Conservation (phyloP, 2,888 invertebrate species). For the Sarcophaga variegata region DNA sequence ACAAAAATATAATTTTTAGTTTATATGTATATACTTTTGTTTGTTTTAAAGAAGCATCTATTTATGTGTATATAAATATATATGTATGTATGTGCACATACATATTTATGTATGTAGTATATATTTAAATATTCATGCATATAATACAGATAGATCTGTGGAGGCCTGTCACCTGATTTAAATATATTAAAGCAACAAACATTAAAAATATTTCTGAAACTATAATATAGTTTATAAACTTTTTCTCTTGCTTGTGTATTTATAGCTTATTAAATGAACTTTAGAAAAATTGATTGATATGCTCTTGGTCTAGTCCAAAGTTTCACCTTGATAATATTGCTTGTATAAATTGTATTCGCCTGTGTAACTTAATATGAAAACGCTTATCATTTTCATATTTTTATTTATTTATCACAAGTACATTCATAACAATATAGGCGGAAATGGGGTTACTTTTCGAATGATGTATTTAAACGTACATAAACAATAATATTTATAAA, state of each 20-base stretch:
- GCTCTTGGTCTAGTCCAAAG: slow-evolving; percentile 44
- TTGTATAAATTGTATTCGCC: slow-evolving; percentile 7
- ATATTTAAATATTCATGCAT: not conserved
- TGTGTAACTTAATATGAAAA: not conserved
- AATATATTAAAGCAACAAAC: not conserved
- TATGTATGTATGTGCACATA: not conserved
- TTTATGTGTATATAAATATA: not conserved
- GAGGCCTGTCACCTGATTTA: slow-evolving; percentile 23
- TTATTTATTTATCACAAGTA: not conserved
- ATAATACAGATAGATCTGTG: not conserved
- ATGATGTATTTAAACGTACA: no score
- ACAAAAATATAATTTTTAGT: not conserved
- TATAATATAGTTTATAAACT: not conserved
- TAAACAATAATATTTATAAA: no score
- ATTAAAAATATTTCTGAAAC: not conserved
- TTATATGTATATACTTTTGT: not conserved
- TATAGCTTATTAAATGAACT: slow-evolving; percentile 7
- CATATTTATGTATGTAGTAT: not conserved
- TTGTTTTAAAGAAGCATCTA: no score
- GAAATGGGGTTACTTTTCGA: not conserved
- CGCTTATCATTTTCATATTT: slow-evolving; percentile 42
- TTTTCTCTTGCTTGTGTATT: slow-evolving; percentile 7
- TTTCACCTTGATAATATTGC: slow-evolving; percentile 48
- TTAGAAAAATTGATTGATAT: slow-evolving; percentile 15
- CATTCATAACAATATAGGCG: no score